Conservation (phyloP, 2,113 vertebrate genomes). For the Ailurus styani region DNA sequence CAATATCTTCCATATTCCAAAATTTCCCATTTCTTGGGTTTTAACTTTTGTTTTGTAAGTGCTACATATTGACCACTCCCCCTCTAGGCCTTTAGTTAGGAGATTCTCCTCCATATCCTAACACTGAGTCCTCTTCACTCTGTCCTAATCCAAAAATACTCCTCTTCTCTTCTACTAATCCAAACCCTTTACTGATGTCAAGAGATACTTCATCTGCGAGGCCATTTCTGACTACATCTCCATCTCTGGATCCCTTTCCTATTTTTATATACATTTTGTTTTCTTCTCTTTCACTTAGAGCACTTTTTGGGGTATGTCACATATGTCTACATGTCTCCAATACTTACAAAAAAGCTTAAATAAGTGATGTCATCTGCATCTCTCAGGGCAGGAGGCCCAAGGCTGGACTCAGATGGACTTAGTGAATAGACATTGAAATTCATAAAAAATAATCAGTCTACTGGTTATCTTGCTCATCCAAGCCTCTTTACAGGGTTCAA, state of each 20-base stretch:
- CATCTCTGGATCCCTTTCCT: not conserved
- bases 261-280: not conserved
- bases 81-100: not conserved
- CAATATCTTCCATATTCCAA: not conserved
- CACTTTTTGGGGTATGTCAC: not conserved
- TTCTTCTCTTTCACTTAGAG: not conserved
- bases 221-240: not conserved
- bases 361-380: not conserved
- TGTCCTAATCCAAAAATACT: not conserved
- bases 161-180: not conserved
- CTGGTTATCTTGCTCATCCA: not conserved
- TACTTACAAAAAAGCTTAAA: not conserved
- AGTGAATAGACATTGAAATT: not conserved
- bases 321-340: not conserved
- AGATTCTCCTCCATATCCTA: not conserved
- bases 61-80: not conserved
- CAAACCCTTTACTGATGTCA: not conserved
- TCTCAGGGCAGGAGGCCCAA: not conserved
- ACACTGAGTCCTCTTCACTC: not conserved
- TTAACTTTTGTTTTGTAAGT: not conserved
- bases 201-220: not conserved
- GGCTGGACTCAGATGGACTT: not conserved
- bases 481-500: not conserved
- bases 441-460: not conserved
- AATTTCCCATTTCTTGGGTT: not conserved